These are phyloP conservation scores for Huso huso DNA, from an alignment of 2,797 vertebrate genomes.

Conservation along the genomic window DNA sequence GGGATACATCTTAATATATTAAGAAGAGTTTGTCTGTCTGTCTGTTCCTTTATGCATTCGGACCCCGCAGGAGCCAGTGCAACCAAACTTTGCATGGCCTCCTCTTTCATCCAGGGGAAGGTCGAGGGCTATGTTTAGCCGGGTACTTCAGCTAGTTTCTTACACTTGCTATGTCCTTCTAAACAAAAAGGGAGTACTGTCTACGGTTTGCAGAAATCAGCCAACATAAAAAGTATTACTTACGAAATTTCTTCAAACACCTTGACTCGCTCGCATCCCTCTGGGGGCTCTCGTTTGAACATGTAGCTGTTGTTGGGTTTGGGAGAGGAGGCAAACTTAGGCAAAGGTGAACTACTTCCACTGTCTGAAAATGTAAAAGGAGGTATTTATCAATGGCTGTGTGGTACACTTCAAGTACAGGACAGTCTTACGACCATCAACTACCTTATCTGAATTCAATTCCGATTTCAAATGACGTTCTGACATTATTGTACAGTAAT, in stretches of 20 bases:
- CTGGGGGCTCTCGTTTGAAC: constrained; percentile 97
- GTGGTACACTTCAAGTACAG: neutral
- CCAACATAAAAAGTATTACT: constrained; percentile 36
- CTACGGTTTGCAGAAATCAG: constrained; percentile 1
- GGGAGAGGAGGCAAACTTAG: constrained; percentile 95
- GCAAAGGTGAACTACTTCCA: constrained; percentile 93
- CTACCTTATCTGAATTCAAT: neutral
- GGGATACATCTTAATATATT: too few relatives aligned
- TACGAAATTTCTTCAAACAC: constrained; percentile 97
- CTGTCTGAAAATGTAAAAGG: constrained; percentile 79
- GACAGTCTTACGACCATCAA: constrained; percentile 5
- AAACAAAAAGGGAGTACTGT: neutral
- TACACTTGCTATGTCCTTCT: too few relatives aligned
- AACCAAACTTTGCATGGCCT: too few relatives aligned
- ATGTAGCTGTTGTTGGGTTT: constrained; percentile 99
- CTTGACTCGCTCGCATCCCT: constrained; percentile 98
- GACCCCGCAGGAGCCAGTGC: too few relatives aligned
- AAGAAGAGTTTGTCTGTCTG: too few relatives aligned
- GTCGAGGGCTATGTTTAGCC: too few relatives aligned
- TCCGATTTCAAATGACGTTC: too few relatives aligned
- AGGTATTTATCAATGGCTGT: neutral
- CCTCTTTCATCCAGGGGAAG: too few relatives aligned
- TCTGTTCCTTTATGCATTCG: too few relatives aligned
- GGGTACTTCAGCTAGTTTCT: too few relatives aligned
- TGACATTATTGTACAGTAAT: too few relatives aligned